Evolutionary conservation across 2,113 vertebrate genomes (phyloP).

Genomic region (Tragelaphus scriptus): DNA sequence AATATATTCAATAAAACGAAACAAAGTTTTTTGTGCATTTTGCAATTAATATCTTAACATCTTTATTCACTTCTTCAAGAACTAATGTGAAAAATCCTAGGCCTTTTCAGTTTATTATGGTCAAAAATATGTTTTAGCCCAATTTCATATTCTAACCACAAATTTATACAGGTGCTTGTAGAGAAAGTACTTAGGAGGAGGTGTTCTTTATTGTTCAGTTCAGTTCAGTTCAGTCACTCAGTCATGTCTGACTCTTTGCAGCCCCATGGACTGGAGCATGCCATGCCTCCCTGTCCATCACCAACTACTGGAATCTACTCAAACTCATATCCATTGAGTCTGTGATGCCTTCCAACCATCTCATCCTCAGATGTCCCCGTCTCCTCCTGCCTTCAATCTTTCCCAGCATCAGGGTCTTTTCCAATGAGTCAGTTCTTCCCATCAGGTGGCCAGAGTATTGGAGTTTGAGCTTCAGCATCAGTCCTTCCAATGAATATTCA

Average conservation of each 20-base stretch:
- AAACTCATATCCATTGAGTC: not conserved
- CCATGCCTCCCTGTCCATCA: not conserved
- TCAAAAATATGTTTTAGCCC: not conserved
- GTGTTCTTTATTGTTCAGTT: not conserved
- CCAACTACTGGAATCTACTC: not conserved
- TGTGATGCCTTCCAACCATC: not conserved
- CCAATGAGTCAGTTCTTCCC: not conserved
- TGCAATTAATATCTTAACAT: not conserved
- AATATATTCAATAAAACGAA: not conserved
- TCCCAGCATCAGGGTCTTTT: not conserved
- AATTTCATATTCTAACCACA: not conserved
- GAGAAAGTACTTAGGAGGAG: not conserved
- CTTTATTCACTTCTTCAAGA: not conserved
- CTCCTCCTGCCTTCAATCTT: not conserved
- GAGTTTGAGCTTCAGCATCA: not conserved
- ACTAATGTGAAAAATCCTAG: not conserved
- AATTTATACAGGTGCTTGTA: not conserved
- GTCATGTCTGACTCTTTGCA: not conserved
- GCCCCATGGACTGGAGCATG: fast-evolving
- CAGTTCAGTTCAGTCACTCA: not conserved
- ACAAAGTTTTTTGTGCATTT: not conserved
- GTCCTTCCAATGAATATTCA: not conserved
- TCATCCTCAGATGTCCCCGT: not conserved
- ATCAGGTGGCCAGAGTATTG: not conserved
- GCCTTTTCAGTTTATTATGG: not conserved